Percentiles rank a stretch among this genome's conserved stretches.
phyloP scores from a whole-genome alignment of 2,797 vertebrate species.

The Lates japonicus region DNA sequence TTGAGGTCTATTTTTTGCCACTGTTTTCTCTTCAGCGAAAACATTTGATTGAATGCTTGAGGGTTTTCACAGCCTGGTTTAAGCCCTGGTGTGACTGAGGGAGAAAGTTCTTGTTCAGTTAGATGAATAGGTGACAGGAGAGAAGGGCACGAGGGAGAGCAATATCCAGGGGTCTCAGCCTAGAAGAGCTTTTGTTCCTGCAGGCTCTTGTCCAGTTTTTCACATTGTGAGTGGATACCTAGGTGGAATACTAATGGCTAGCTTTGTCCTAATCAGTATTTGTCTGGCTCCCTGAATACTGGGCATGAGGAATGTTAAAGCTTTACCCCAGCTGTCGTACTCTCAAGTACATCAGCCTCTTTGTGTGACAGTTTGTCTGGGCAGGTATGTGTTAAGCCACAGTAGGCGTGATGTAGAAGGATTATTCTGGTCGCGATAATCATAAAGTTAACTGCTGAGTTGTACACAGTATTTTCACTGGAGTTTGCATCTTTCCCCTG shows the following conservation, averaged over 20 bases:
- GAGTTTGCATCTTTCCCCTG: too few species aligned
- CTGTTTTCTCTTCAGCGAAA: background rate
- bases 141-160: slow-evolving; percentile 17
- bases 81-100: background rate
- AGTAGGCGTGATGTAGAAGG: background rate
- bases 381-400: slow-evolving; percentile 34
- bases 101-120: slow-evolving; percentile 29
- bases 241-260: slow-evolving; percentile 75
- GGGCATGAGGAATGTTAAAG: slow-evolving; percentile 54
- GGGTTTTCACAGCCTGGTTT: background rate
- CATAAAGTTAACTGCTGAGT: background rate
- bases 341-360: slow-evolving; percentile 3
- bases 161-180: slow-evolving; percentile 23
- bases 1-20: background rate
- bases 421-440: background rate
- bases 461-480: background rate
- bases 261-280: slow-evolving; percentile 55
- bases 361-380: slow-evolving; percentile 25
- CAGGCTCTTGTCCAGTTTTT: slow-evolving; percentile 49
- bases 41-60: background rate
- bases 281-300: slow-evolving; percentile 51
- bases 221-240: slow-evolving; percentile 40
- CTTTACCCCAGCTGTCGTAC: slow-evolving; percentile 27
- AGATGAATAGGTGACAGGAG: slow-evolving; percentile 15
- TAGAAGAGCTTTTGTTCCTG: slow-evolving; percentile 38